Percentiles rank a stretch among this genome's conserved stretches.
These are phyloP conservation scores for Erethizon dorsatum DNA, from an alignment of 2,797 vertebrate genomes.

Conservation along the genomic window DNA sequence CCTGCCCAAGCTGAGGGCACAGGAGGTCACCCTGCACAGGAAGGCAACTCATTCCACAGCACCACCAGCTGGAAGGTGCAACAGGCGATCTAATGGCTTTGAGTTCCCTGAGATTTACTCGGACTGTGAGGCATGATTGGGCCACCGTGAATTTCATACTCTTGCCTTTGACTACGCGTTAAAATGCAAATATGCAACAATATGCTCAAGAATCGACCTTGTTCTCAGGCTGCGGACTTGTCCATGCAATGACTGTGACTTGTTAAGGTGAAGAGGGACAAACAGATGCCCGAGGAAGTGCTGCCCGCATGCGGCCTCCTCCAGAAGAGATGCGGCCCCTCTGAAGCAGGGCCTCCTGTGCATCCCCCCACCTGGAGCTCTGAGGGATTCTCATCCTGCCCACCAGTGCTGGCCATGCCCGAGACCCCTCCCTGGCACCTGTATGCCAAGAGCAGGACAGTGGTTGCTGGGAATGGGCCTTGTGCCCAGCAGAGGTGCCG, in stretches of 20 bases:
- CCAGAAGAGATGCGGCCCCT: background rate
- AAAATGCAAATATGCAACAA: background rate
- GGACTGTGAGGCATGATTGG: background rate
- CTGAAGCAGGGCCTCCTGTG: background rate
- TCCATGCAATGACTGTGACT: background rate
- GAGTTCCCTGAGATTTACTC: background rate
- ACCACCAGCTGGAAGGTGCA: background rate
- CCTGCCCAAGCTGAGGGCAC: background rate
- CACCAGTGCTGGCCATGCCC: too few species aligned
- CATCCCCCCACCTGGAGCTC: fast-evolving
- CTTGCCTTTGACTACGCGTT: background rate
- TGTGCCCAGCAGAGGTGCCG: background rate
- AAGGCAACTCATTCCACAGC: fast-evolving
- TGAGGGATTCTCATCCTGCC: background rate
- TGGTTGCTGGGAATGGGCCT: background rate
- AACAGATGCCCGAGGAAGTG: background rate
- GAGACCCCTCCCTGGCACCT: background rate
- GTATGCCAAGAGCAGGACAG: background rate
- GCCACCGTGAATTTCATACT: background rate
- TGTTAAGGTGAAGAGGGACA: background rate
- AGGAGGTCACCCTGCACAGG: background rate
- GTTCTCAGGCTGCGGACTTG: background rate
- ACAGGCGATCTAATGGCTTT: background rate
- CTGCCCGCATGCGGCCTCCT: background rate
- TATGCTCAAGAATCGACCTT: background rate